These are phyloP conservation scores for Dicycla oo DNA, from an alignment of 2,888 invertebrate genomes.

Conservation along the genomic window DNA sequence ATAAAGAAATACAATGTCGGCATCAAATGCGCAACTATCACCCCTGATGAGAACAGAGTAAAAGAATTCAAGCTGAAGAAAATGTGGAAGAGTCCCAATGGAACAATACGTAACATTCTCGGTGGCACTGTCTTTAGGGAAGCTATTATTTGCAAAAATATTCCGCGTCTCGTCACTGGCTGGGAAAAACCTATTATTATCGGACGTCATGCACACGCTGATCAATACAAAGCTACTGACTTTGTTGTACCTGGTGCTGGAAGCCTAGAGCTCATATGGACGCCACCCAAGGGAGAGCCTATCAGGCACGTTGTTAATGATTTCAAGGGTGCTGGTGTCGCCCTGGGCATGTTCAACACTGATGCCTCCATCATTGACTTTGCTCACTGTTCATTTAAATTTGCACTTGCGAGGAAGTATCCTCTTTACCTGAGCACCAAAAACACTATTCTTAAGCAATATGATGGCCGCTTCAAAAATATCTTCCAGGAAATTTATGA, in stretches of 20 bases:
- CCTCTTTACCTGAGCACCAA: slow-evolving; percentile 99
- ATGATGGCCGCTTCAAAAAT: slow-evolving; percentile 99
- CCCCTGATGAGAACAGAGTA: slow-evolving; percentile 99
- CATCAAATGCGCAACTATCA: slow-evolving; percentile 99
- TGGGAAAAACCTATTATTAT: slow-evolving; percentile 99
- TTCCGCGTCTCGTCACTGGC: slow-evolving; percentile 97
- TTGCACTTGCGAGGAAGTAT: slow-evolving; percentile 95
- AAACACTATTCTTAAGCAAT: slow-evolving; percentile 98
- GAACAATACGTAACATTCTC: slow-evolving; percentile 96
- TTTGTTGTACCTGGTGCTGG: slow-evolving; percentile 98
- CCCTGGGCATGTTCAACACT: slow-evolving; percentile 98
- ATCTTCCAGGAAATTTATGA: slow-evolving; percentile 99
- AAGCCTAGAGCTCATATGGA: slow-evolving; percentile 95
- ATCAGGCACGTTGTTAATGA: slow-evolving; percentile 95
- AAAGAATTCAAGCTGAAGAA: slow-evolving; percentile 96
- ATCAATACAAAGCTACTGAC: slow-evolving; percentile 99
- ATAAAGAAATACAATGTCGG: slow-evolving; percentile 99
- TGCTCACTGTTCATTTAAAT: slow-evolving; percentile 98
- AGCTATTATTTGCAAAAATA: slow-evolving; percentile 97
- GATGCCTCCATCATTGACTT: slow-evolving; percentile 98
- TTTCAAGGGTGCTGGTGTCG: slow-evolving; percentile 97
- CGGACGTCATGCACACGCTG: slow-evolving; percentile 99
- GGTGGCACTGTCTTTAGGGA: slow-evolving; percentile 96
- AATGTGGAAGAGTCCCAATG: slow-evolving; percentile 98
- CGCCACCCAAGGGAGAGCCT: slow-evolving; percentile 91